Conservation (phyloP, 2,113 vertebrate genomes). For the Mixornis gularis region DNA sequence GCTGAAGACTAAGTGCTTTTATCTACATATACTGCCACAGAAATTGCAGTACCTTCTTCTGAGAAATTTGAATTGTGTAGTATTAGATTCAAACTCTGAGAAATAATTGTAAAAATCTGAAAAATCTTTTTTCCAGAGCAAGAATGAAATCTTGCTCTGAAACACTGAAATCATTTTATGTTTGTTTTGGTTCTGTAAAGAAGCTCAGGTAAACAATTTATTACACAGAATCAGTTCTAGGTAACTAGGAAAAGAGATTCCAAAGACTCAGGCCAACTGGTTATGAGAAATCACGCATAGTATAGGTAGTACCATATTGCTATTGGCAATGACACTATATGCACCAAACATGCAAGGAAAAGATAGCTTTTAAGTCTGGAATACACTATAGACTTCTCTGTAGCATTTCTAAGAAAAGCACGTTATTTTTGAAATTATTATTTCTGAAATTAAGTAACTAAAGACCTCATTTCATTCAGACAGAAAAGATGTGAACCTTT, state of each 20-base stretch:
- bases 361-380: background rate
- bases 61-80: background rate
- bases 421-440: background rate
- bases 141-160: background rate
- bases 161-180: background rate
- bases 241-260: background rate
- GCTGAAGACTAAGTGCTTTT: background rate
- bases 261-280: background rate
- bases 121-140: background rate
- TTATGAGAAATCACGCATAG: background rate
- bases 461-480: background rate
- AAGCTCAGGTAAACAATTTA: background rate
- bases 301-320: background rate
- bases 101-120: background rate
- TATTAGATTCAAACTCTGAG: background rate
- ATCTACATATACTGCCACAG: background rate
- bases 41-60: background rate
- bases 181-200: background rate
- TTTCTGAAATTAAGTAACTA: background rate
- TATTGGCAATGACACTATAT: background rate
- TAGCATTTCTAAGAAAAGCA: background rate
- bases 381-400: background rate
- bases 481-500: background rate
- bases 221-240: background rate
- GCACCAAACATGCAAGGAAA: background rate